phyloP scores from a whole-genome alignment of 2,888 invertebrate genomes.

The Anticlea derivata region DNA sequence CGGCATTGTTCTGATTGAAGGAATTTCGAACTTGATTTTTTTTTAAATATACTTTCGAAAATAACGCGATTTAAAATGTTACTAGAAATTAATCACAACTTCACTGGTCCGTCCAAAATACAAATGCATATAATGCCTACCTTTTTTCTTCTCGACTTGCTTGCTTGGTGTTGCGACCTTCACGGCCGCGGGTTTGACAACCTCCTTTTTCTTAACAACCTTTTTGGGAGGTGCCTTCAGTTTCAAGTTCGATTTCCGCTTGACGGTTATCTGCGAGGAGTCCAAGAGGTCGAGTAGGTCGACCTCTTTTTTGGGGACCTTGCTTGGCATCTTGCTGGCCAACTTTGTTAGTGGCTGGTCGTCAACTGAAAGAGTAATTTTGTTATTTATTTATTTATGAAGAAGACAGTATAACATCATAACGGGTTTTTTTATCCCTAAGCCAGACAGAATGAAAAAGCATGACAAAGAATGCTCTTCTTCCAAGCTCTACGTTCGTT shows the following conservation, averaged over 20 bases:
- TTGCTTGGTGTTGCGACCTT: slow-evolving; percentile 53
- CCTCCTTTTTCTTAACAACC: slow-evolving; percentile 62
- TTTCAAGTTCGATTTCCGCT: slow-evolving; percentile 64
- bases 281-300: slow-evolving; percentile 64
- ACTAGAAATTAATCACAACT: slow-evolving; percentile 46
- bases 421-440: no score
- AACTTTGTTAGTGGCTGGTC: slow-evolving; percentile 70
- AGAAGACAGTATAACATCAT: no score
- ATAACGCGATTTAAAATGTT: no score
- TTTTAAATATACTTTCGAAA: no score
- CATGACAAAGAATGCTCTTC: no score
- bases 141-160: slow-evolving; percentile 69
- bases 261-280: slow-evolving; percentile 57
- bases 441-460: no score
- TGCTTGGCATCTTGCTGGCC: slow-evolving; percentile 66
- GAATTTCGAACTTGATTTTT: no score
- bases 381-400: no score
- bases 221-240: slow-evolving; percentile 56
- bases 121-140: slow-evolving; percentile 53
- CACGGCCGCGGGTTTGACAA: slow-evolving; percentile 56
- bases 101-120: slow-evolving; percentile 34
- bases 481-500: no score
- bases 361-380: slow-evolving; percentile 55
- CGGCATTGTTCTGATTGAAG: no score
- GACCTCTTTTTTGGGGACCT: slow-evolving; percentile 71